Base-by-base conservation (phyloP, 2,113 vertebrate species). In the Illadopsis cleaveri region DNA sequence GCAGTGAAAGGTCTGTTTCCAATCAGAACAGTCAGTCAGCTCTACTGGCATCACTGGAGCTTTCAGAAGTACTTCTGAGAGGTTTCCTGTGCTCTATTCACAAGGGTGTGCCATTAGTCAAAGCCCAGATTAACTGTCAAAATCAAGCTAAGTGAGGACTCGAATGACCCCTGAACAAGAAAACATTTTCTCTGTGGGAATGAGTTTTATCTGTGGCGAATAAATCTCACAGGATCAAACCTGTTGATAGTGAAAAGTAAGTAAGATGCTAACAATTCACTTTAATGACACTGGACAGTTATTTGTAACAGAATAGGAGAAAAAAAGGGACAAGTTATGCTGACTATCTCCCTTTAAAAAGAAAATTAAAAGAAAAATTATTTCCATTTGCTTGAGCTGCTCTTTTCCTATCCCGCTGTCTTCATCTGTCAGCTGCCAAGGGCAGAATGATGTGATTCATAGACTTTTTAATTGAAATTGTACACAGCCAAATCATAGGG, bases 341-440 rank as follows among this genome's bases (percentile, higher is more conserved):
- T 80, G 33, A 45, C 8, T 66, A 78, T 93, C 93, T 91, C 87
- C 53, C n/a, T 95, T 86, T 64, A n/a, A 57, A 82, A 89, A 79
- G 51, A 53, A 77, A 83, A 80, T 80, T 42, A 86, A 90, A 70
- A 85, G 30, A 93, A 92, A 95, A 93, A 92, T 47, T 21, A 95
- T 79, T 97, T 97, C 90, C 94, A 93, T 93, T 96, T 94, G 75
- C 68, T 92, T 83, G 40, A 85, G 45, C 54, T 86, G 60, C 50
- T 90, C 78, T 94, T 96, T 97, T 96, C 88, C 91, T 96, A 90
- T 31, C 96, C 95, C 0, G 35, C 91, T 97, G 96, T 93, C 89
- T 93, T 96, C 60, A 71, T 90, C 78, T 83, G 48, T 91, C 56
- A 84, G 71, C 84, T 90, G 93, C 95, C 96, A 96, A 93, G 66